Base-by-base conservation (phyloP, 30 jellyfish, hydroid and myxozoan species). In the Cassiopea andromeda region DNA sequence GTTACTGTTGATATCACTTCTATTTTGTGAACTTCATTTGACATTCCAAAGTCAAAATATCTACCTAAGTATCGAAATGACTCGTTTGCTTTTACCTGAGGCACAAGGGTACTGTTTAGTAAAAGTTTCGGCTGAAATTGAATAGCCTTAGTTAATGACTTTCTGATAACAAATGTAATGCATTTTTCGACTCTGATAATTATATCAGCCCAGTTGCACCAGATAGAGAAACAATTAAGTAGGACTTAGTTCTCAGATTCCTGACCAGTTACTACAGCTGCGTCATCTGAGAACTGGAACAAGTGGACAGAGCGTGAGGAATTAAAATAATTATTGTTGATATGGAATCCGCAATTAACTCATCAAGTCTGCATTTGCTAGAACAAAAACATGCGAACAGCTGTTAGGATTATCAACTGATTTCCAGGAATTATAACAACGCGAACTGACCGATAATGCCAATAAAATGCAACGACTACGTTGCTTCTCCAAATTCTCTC, bases 281-380 rank as follows among this genome's bases (percentile, higher is more conserved):
- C 82, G n/a, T 73, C 59, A 44, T 73, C 82, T 4, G 82, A 58
- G 6, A 12, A 73, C 64, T 73, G 82, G 64, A 73, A 73, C 82
- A 58, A 58, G 18, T 73, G 82, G 60, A 73, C 59, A 10, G 76
- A 44, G 27, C 4, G 7, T 7, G n/a, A 44, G 4, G 38, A 10
- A 58, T 7, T 6, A 14, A 14, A 6, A 58, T 58, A 14, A 6
- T 58, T 58, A 14, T 14, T 58, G 68, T 58, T 58, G 68, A 14
- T 58, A 7, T 67, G 44, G 27, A 67, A 67, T 67, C 76, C 76
- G n/a, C 38, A 67, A 7, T 67, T 18, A 16, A 8, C 44, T 7
- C 4, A 67, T 67, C 27, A 3, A 67, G 13, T 44, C 27, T 17
- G 10, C 8, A 73, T 73, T 7, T 73, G 64, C 60, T 73, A 16